phyloP scores from a whole-genome alignment of 1,140 invertebrate species.

The Euschistus heros region DNA sequence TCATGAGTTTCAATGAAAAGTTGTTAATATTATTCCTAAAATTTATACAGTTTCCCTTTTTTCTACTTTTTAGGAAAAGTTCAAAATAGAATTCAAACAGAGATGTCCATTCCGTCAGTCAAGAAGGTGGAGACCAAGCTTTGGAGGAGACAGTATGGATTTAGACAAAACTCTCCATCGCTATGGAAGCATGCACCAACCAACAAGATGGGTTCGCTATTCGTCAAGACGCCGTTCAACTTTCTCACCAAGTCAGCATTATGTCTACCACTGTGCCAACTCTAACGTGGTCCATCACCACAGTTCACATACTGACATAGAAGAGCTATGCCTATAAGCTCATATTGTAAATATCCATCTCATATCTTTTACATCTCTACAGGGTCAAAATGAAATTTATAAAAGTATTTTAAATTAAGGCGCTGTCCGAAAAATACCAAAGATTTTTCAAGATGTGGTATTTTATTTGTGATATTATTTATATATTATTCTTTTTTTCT shows the following conservation, averaged over 20 bases:
- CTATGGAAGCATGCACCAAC: slow-evolving; percentile 12
- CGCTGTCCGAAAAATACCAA: no score
- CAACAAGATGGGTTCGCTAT: slow-evolving; percentile 10
- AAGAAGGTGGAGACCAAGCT: slow-evolving; percentile 35
- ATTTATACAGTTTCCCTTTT: slow-evolving; percentile 20
- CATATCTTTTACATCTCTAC: no score
- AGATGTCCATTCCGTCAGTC: slow-evolving; percentile 42
- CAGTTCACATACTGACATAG: slow-evolving; percentile 22
- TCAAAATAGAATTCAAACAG: slow-evolving; percentile 56
- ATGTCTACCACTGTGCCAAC: slow-evolving; percentile 24
- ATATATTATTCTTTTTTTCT: no score
- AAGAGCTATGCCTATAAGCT: slow-evolving; percentile 25
- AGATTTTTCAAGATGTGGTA: no score
- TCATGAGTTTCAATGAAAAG: neutral
- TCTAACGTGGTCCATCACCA: slow-evolving; percentile 24
- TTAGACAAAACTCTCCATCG: slow-evolving; percentile 29
- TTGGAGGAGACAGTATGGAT: slow-evolving; percentile 34
- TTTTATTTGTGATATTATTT: no score
- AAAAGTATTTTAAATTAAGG: no score
- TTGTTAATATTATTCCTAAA: slow-evolving; percentile 2
- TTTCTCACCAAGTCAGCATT: slow-evolving; percentile 19
- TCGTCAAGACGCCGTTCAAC: slow-evolving; percentile 6
- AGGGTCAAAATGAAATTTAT: no score
- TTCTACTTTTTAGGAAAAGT: slow-evolving; percentile 49
- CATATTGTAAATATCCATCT: no score